phyloP scores from a whole-genome alignment of 2,113 vertebrate species.

The Leptobrachium leishanense region DNA sequence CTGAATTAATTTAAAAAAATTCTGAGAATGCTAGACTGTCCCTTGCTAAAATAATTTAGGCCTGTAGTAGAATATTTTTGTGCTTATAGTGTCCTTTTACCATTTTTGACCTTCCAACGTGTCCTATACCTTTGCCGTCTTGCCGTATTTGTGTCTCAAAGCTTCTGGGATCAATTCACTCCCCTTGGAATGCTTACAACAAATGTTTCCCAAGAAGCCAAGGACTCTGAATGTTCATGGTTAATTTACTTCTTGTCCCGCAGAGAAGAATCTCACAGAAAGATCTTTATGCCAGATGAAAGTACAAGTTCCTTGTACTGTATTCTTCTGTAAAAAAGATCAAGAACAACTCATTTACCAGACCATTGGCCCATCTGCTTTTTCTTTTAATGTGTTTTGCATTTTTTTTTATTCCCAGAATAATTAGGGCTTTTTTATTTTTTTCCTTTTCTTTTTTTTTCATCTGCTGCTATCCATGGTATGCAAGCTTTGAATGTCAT shows the following conservation, averaged over 20 bases:
- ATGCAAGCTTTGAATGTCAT: not conserved
- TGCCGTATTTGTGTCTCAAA: slow-evolving; percentile 11
- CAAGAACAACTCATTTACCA: not conserved
- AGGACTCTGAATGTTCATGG: not conserved
- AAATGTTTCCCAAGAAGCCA: not conserved
- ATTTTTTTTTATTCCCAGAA: not conserved
- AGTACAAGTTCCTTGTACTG: not conserved
- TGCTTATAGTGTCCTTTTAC: too few relatives aligned
- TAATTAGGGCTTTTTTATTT: not conserved
- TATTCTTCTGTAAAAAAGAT: not conserved
- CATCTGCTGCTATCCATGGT: not conserved
- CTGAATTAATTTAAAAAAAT: too few relatives aligned
- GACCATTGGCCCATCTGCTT: slow-evolving; percentile 7
- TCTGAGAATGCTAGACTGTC: too few relatives aligned
- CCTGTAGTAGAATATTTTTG: not conserved
- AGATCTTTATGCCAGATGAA: not conserved
- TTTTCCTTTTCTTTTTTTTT: not conserved
- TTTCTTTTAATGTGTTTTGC: not conserved
- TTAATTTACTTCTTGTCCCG: not conserved
- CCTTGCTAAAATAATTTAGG: too few relatives aligned
- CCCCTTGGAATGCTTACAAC: not conserved
- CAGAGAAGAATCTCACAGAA: not conserved
- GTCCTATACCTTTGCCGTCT: not conserved
- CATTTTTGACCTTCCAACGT: too few relatives aligned
- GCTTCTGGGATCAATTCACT: not conserved